Evolutionary conservation across 1,140 invertebrate genomes (phyloP), one percentile per base, ranked within the genome.

Genomic region (Colletes latitarsis): DNA sequence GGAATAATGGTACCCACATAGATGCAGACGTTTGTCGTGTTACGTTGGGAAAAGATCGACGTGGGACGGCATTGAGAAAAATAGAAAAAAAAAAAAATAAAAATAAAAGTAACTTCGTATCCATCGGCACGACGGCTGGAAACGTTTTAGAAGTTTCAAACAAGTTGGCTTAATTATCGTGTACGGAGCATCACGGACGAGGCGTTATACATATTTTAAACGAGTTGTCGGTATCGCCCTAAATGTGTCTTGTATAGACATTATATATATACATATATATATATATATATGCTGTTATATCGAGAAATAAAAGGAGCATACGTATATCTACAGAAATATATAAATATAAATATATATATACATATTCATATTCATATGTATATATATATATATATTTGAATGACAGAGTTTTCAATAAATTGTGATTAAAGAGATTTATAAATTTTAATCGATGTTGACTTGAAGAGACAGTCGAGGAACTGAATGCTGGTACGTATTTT

Each of bases 111-210:
- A 6, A 19, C 14, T 30, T 46, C 15, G 41, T 68, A 19, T 76
- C 41, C 6, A 21, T 46, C 9, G 63, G 19, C 74, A 69, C 19
- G 43, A 68, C 43, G 67, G 49, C 12, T 49, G 43, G 53, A 55
- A 66, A 6, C 21, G 30, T 21, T 43, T 69, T 41, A 14, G 53
- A 53, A 2, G 58, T 41, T 52, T 55, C 46, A 41, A 41, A 49
- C 6, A 30, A 62, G 75, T 77, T 69, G 66, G 66, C 75, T 77
- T 77, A 69, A 77, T 70, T 77, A 77, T 60, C 66, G 39, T 58
- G 49, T 67, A 68, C 66, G 52, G 17, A 52, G 19, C 52, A 57
- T 67, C 39, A 53, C 63, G 41, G 53, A 39, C 14, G 66, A 57
- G 46, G 9, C 49, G 52, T 49, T 77, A 77, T 70, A 74, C 21